Evolutionary conservation across 2,888 invertebrate species (phyloP).

Genomic region (Sturmia bella): DNA sequence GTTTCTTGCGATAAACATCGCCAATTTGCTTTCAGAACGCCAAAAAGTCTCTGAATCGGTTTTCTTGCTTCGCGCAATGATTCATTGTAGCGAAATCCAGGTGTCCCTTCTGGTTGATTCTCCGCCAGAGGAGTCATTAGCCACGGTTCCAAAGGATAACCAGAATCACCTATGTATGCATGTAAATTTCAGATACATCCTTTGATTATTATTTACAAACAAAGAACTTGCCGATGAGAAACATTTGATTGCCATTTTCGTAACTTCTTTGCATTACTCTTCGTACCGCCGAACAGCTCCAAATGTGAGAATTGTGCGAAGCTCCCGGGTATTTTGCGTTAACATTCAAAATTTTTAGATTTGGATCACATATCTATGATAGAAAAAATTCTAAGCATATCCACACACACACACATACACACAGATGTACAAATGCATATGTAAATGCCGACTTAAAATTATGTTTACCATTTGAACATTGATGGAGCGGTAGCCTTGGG

Average conservation of each 20-base stretch:
- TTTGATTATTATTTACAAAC: neutral
- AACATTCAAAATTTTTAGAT: neutral
- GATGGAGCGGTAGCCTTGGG: constrained; percentile 15
- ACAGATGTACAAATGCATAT: too few species aligned
- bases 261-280: neutral
- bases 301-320: neutral
- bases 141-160: neutral
- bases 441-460: neutral
- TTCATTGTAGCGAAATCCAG: neutral
- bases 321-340: constrained; percentile 1
- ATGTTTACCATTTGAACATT: constrained; percentile 15
- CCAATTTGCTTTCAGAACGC: too few species aligned
- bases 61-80: too few species aligned
- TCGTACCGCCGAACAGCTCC: neutral
- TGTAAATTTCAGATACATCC: neutral
- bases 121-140: neutral
- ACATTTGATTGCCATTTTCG: neutral
- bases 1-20: too few species aligned
- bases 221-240: neutral
- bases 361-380: neutral
- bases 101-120: neutral
- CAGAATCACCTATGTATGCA: constrained; percentile 10
- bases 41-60: too few species aligned
- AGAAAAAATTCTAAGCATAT: too few species aligned
- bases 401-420: too few species aligned